These are phyloP conservation scores for Cairina moschata DNA, from an alignment of 2,113 vertebrate species.

Conservation along the genomic window DNA sequence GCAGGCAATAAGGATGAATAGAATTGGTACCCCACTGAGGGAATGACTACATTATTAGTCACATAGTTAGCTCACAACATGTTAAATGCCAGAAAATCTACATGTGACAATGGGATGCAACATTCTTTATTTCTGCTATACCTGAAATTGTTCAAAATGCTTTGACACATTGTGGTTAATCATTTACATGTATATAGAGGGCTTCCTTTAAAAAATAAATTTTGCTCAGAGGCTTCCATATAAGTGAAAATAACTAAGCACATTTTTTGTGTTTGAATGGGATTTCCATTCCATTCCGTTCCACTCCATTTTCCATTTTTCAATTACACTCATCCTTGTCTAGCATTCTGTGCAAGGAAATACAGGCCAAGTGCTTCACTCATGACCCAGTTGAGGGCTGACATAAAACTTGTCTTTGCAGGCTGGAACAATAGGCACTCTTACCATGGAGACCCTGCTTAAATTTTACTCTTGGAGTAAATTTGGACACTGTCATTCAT, in stretches of 20 bases:
- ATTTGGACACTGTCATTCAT: not conserved
- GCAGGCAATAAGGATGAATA: slow-evolving; percentile 13
- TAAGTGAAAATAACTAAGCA: not conserved
- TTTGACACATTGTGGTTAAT: not conserved
- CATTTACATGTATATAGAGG: not conserved
- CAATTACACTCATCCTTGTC: not conserved
- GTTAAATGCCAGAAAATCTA: slow-evolving; percentile 43
- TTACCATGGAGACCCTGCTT: not conserved
- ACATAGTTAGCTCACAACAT: slow-evolving; percentile 33
- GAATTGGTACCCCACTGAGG: slow-evolving; percentile 28
- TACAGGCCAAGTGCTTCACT: not conserved
- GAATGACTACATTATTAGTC: slow-evolving; percentile 47
- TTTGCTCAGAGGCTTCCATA: not conserved
- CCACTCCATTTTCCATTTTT: not conserved
- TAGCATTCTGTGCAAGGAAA: not conserved
- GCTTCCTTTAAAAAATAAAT: not conserved
- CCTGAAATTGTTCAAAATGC: not conserved
- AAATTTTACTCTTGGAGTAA: not conserved
- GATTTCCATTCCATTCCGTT: not conserved
- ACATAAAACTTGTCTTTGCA: not conserved
- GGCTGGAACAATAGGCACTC: not conserved
- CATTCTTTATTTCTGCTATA: not conserved
- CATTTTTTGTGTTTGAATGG: not conserved
- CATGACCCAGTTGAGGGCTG: not conserved
- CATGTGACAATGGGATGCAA: not conserved